These are phyloP conservation scores for Eufriesea mexicana DNA, from an alignment of 1,140 invertebrate genomes.

Conservation along the genomic window DNA sequence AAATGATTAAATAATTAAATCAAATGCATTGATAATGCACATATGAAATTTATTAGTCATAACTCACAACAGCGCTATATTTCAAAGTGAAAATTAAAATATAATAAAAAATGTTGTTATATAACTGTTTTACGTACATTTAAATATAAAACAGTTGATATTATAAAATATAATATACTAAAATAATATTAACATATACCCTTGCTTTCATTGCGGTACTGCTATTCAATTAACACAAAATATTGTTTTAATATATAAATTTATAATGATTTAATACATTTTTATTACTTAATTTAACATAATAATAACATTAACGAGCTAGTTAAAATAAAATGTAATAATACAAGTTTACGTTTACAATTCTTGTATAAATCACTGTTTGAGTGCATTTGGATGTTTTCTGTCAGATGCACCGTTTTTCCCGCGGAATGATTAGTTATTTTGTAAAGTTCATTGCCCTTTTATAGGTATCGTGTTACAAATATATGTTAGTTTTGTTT, in stretches of 20 bases:
- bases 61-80: constrained; percentile 28
- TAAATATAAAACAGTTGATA: constrained; percentile 12
- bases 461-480: constrained; percentile 37
- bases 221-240: constrained; percentile 47
- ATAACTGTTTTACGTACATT: not conserved
- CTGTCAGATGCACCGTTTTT: constrained; percentile 30
- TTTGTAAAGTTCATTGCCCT: constrained; percentile 33
- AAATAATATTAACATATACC: constrained; percentile 24
- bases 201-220: constrained; percentile 18
- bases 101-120: constrained; percentile 21
- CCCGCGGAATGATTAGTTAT: constrained; percentile 59
- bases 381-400: constrained; percentile 43
- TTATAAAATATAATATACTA: constrained; percentile 27
- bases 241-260: constrained; percentile 65
- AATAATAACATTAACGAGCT: constrained; percentile 67
- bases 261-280: constrained; percentile 71
- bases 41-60: constrained; percentile 36
- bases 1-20: constrained; percentile 10
- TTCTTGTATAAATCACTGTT: constrained; percentile 62
- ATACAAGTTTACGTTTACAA: constrained; percentile 66
- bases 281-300: constrained; percentile 67
- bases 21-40: constrained; percentile 6
- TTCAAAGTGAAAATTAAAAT: constrained; percentile 6
- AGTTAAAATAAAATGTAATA: constrained; percentile 69
- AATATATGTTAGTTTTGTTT: constrained; percentile 47